Evolutionary conservation across 2,797 vertebrate species (phyloP), one percentile per base, ranked within the genome.

Genomic region (Dendrocincla tyrannina): DNA sequence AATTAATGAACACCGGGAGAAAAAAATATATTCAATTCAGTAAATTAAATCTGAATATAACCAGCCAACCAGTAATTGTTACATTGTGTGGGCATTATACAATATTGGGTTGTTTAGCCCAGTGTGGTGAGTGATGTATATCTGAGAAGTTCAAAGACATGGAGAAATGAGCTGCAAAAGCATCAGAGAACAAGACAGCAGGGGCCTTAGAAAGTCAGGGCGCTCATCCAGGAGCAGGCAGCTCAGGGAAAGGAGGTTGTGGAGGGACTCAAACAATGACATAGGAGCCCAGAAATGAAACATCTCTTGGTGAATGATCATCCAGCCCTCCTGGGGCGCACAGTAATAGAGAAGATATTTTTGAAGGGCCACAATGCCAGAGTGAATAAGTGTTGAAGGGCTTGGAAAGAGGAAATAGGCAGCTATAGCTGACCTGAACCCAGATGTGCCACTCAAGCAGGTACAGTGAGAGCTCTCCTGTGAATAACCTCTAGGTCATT

Each of bases 401-500:
- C 37, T 75, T 76, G 28, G 55, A 49, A 88, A 35, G 64, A 89
- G 25, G 64, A 78, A 85, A 72, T 8, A 55, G 7, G 42, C 47
- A 77, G 14, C 46, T 62, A 14, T 13, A 85, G 37, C 37, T 60
- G 56, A 56, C 70, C 50, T 60, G 79, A 58, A 55, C 67, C 66
- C 60, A 82, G 46, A 47, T 44, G 56, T 82, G 72, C 25, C n/a
- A 12, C 46, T 70, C 11, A 11, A 75, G n/a, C 27, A 72, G 44
- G 30, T 68, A 77, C 25, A 60, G 39, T 2, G 52, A 79, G 35
- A 83, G 13, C 20, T 47, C 33, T 33, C 68, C 72, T 37, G 68
- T 77, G 85, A 91, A 72, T 80, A 84, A 88, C 50, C 69, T 42
- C 69, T 28, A 46, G 76, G 83, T 88, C 90, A 66, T 79, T 63